Base-by-base conservation (phyloP, 2,113 vertebrate genomes). In the Cercocebus atys region DNA sequence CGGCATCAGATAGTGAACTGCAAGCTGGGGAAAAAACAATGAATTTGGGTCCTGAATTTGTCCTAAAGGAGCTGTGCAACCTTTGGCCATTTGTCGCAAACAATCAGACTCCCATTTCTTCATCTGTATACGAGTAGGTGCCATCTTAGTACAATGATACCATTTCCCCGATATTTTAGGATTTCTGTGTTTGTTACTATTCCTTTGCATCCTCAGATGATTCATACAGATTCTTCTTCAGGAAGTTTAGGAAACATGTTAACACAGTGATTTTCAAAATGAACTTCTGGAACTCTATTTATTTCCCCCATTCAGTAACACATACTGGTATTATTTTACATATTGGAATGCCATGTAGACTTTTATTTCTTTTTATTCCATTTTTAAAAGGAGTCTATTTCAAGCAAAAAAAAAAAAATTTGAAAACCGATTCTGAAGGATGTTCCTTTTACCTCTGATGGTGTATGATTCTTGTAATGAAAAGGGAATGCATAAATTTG, bases 161-260 rank as follows among this genome's bases (percentile, higher is more conserved):
- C 43, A 52, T n/a, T 68, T 79, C 57, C 43, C 61, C 57, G 35
- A 70, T 82, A 61, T 64, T 91, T 83, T 86, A 89, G 43, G 18
- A 45, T 52, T 55, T 79, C 66, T 79, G 20, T 59, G 10, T 95
- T 95, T 82, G 55, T 76, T 85, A 57, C 30, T 70, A 43, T 83
- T 22, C 16, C 16, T 80, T 78, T 57, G 3, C 43, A 45, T 64
- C 86, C 68, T 90, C 47, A 84, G 14, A 40, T 52, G 43, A 84
- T 94, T 66, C 73, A 25, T 78, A 52, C 10, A 68, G 16, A 43
- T 95, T 84, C 78, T 90, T 78, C 3, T 32, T 70, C 43, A 16
- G 72, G 10, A 91, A 91, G 43, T 66, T 93, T 93, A 88, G 84
- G 90, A 95, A 87, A 32, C 61, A 40, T 17, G 2, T 92, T 61